Evolutionary conservation across 2,888 invertebrate genomes (phyloP), one percentile per base, ranked within the genome.

Genomic region (Callyntrura guangdongensis): DNA sequence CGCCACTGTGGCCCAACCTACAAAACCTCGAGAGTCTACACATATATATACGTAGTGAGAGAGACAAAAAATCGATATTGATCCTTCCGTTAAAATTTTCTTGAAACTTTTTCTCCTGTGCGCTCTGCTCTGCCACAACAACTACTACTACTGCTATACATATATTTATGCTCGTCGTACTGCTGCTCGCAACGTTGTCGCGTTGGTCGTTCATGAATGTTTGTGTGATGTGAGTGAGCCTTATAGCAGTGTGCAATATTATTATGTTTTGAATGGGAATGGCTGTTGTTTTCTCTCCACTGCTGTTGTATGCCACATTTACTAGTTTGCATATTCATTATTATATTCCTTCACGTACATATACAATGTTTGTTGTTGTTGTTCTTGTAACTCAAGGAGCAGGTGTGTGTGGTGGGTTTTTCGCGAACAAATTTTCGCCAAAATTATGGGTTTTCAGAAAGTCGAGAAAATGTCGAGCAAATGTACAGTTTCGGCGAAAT

Each of bases 1-100:
- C 53, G 12, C 67, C 27, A 67, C 1, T n/a, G 20, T 17, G 17
- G 14, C 67, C 67, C 25, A 67, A 14, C 67, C 67, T 36, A 27
- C 14, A 12, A 64, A 22, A 25, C 61, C 64, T 22, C 64, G 22
- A 64, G 25, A 61, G 11, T 9, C 2, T 9, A 53, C 53, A 53
- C 72, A n/a, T 14, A 27, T 64, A 69, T 74, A 12, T 74, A 20
- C 14, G n/a, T 49, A 0, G 45, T 14, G 47, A 82, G 47, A 82
- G 61, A 61, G 61, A 56, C n/a, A 72, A 47, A 84, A 89, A 89
- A 89, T 89, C 89, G 89, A 89, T 89, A 89, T 83, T 89, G 89
- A 89, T 89, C 89, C 89, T 89, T 89, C 47, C 64, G 36, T 22
- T 59, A 47, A 83, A 77, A 82, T 72, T 72, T 88, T 82, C 82